phyloP scores from a whole-genome alignment of 2,888 invertebrate genomes.

The Crepidodera aurea region DNA sequence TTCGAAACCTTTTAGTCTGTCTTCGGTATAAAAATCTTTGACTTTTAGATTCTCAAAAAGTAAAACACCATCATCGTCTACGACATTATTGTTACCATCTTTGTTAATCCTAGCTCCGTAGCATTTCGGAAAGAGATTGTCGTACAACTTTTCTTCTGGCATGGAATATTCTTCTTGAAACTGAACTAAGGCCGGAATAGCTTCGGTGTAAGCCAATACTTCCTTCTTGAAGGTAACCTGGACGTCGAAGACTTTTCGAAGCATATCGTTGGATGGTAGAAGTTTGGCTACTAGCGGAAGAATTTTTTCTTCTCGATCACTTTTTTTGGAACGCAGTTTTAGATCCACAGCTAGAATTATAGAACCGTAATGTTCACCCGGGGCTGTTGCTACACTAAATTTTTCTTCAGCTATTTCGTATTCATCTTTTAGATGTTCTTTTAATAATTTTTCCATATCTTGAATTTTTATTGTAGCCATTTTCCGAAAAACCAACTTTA shows the following conservation, averaged over 20 bases:
- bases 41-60: conserved; percentile 67
- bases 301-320: conserved; percentile 51
- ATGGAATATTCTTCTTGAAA: conserved; percentile 64
- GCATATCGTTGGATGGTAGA: conserved; percentile 65
- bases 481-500: not conserved
- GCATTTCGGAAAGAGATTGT: conserved; percentile 63
- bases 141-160: conserved; percentile 56
- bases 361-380: conserved; percentile 72
- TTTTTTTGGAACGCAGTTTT: conserved; percentile 50
- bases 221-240: conserved; percentile 68
- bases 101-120: conserved; percentile 65
- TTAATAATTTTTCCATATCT: conserved; percentile 51
- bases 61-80: conserved; percentile 67
- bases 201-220: conserved; percentile 64
- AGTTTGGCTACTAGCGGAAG: conserved; percentile 67
- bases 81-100: conserved; percentile 54
- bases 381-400: conserved; percentile 61
- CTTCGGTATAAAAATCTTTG: conserved; percentile 63
- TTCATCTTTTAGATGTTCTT: conserved; percentile 48
- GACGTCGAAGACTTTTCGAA: conserved; percentile 65
- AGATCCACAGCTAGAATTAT: conserved; percentile 63
- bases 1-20: conserved; percentile 65
- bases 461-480: conserved; percentile 54
- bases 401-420: conserved; percentile 58
- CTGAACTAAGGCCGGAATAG: conserved; percentile 62